Conservation (phyloP, 2,113 vertebrate genomes). For the Lepus americanus region DNA sequence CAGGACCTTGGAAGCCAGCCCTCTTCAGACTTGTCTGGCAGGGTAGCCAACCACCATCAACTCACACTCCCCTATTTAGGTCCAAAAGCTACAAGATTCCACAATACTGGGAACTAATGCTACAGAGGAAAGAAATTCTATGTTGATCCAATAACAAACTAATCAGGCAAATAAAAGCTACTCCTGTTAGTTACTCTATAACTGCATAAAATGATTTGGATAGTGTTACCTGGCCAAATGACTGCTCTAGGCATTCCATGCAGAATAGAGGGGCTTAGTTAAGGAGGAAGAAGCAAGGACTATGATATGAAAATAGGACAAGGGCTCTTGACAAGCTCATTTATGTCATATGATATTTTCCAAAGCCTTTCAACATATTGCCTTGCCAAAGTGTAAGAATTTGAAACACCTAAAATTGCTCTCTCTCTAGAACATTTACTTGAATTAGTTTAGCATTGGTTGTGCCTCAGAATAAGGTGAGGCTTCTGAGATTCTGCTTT, state of each 20-base stretch:
- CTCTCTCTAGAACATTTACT: conserved; percentile 6
- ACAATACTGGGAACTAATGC: background rate
- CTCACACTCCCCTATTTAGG: background rate
- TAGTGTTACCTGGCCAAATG: background rate
- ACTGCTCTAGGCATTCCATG: background rate
- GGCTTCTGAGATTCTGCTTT: background rate
- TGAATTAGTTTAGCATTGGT: background rate
- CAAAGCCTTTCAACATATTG: background rate
- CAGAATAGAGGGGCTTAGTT: background rate
- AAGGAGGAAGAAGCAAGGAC: background rate
- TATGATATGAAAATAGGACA: background rate
- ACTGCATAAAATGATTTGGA: background rate
- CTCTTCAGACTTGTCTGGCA: background rate
- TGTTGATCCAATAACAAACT: background rate
- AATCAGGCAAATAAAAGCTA: conserved; percentile 28
- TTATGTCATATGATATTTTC: background rate
- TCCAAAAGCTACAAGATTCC: background rate
- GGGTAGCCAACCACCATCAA: background rate
- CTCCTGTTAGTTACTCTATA: background rate
- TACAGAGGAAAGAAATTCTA: background rate
- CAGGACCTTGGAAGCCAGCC: background rate
- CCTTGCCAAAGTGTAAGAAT: background rate
- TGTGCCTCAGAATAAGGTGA: background rate
- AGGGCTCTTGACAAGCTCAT: background rate
- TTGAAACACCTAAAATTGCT: background rate